These are phyloP conservation scores for Rhinolophus ferrumequinum DNA, from an alignment of 2,113 vertebrate genomes.

Conservation along the genomic window DNA sequence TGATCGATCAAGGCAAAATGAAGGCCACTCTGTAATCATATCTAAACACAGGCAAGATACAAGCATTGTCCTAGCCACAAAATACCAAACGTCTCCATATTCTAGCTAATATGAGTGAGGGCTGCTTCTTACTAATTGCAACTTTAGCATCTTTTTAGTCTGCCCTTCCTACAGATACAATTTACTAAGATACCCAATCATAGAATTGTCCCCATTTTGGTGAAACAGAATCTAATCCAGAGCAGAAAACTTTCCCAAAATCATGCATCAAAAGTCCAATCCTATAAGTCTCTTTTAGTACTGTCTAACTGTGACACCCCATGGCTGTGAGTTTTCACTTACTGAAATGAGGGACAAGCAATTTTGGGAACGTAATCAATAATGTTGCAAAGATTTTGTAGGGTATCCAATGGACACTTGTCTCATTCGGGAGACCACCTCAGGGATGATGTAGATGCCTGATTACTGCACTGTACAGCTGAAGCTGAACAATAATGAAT, in stretches of 20 bases:
- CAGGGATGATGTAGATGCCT: too few relatives aligned
- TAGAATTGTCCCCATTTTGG: not conserved
- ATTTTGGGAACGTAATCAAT: too few relatives aligned
- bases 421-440: too few relatives aligned
- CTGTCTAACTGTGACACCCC: not conserved
- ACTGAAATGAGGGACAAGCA: not conserved
- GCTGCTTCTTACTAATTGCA: not conserved
- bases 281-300: not conserved
- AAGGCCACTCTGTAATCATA: not conserved
- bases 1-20: not conserved
- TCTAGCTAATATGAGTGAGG: not conserved
- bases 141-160: not conserved
- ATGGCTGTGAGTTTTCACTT: not conserved
- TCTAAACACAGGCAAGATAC: not conserved
- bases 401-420: too few relatives aligned
- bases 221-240: not conserved
- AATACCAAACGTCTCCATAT: not conserved
- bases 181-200: not conserved
- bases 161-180: not conserved
- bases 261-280: not conserved
- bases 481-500: too few relatives aligned
- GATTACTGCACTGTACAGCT: too few relatives aligned
- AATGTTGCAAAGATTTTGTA: too few relatives aligned
- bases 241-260: not conserved
- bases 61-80: not conserved